phyloP scores from a whole-genome alignment of 2,888 invertebrate genomes.

The Idaea dimidiata region DNA sequence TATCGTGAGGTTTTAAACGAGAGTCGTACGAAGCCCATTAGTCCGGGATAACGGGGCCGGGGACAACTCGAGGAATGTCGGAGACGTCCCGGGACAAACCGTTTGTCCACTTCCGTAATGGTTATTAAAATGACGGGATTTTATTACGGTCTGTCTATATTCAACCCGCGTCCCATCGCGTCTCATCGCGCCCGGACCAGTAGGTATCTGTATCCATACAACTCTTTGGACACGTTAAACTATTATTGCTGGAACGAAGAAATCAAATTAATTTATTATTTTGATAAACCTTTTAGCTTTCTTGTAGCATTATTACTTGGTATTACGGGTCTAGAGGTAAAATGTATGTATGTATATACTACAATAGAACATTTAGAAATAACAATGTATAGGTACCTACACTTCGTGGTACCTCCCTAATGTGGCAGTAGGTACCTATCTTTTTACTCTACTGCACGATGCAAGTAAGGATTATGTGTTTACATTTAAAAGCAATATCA shows the following conservation, averaged over 20 bases:
- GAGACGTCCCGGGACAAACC: background rate
- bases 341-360: background rate
- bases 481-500: too few species aligned
- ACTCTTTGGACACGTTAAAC: background rate
- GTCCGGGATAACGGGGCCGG: background rate
- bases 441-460: too few species aligned
- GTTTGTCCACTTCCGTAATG: background rate
- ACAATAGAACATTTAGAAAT: background rate
- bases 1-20: background rate
- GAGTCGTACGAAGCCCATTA: background rate
- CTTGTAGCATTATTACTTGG: background rate
- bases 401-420: too few species aligned
- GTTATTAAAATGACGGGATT: background rate
- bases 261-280: constrained; percentile 2
- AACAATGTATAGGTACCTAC: too few species aligned
- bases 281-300: background rate
- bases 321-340: background rate
- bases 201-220: too few species aligned
- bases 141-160: background rate
- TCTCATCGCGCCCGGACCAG: too few species aligned
- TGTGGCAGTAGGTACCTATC: too few species aligned
- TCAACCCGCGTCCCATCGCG: background rate
- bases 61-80: background rate
- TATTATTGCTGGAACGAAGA: background rate
- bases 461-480: too few species aligned